Evolutionary conservation across 1,140 invertebrate species (phyloP).

Genomic region (Aphis gossypii): DNA sequence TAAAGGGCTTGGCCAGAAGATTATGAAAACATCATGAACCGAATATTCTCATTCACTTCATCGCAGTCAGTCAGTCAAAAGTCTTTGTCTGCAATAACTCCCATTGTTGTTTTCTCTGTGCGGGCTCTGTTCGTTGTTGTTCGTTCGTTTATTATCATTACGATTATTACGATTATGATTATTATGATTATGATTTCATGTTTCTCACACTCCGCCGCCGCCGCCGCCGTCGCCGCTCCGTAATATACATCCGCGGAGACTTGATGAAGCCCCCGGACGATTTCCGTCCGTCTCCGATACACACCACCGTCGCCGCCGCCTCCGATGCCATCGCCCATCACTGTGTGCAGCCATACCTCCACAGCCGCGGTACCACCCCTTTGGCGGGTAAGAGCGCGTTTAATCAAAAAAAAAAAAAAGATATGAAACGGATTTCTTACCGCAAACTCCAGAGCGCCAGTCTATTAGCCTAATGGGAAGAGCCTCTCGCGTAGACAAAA

Average conservation of each 20-base stretch:
- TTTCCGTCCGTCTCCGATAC: not conserved
- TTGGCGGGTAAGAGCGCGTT: not conserved
- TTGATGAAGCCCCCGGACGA: conserved; percentile 26
- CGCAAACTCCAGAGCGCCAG: conserved; percentile 19
- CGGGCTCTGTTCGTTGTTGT: conserved; percentile 11
- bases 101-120: conserved; percentile 48
- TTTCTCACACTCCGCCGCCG: not conserved
- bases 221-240: too few relatives aligned
- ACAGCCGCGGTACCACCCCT: not conserved
- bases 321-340: not conserved
- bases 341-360: not conserved
- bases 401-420: not conserved
- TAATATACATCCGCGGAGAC: not conserved
- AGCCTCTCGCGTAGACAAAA: conserved; percentile 14
- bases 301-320: not conserved
- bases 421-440: conserved; percentile 56
- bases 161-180: conserved; percentile 47
- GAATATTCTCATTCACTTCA: conserved; percentile 45
- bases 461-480: conserved; percentile 56
- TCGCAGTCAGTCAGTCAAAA: conserved; percentile 54
- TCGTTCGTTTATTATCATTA: conserved; percentile 52
- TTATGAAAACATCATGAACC: conserved; percentile 58
- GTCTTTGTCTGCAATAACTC: conserved; percentile 53
- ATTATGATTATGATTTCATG: conserved; percentile 48
- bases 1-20: conserved; percentile 54